Evolutionary conservation across 1,140 invertebrate genomes (phyloP).

Genomic region (Nephila pilipes): DNA sequence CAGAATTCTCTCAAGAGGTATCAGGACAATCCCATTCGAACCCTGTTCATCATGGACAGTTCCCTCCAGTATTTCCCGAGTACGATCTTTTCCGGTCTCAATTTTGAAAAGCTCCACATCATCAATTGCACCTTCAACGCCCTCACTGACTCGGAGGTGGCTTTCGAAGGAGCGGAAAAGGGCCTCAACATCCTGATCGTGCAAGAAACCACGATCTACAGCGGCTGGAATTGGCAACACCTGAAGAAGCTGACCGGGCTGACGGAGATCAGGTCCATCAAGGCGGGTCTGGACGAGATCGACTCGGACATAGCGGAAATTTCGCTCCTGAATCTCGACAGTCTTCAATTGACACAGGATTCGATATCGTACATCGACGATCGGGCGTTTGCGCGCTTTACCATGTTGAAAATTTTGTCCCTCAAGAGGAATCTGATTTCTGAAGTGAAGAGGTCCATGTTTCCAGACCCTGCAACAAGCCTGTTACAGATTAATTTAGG

Average conservation of each 20-base stretch:
- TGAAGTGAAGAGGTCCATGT: conserved; percentile 26
- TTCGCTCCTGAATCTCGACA: not conserved
- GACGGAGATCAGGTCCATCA: not conserved
- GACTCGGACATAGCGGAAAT: conserved; percentile 30
- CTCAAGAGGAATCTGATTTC: conserved; percentile 37
- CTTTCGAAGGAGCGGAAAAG: conserved; percentile 43
- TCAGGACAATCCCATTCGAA: not conserved
- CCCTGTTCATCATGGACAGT: not conserved
- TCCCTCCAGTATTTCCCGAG: not conserved
- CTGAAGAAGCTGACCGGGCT: not conserved
- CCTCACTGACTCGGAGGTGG: conserved; percentile 9
- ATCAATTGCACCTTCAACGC: not conserved
- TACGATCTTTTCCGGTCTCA: not conserved
- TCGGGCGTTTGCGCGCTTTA: not conserved
- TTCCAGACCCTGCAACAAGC: no score
- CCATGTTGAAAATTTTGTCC: not conserved
- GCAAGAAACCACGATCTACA: not conserved
- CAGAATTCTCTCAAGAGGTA: not conserved
- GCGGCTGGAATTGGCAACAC: not conserved
- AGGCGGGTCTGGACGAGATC: not conserved
- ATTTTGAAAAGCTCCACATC: not conserved
- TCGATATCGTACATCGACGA: conserved; percentile 4
- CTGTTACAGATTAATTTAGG: no score
- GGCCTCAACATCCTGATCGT: not conserved
- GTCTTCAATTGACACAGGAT: not conserved